Evolutionary conservation across 2,888 invertebrate species (phyloP).

Genomic region (Autographa gamma): DNA sequence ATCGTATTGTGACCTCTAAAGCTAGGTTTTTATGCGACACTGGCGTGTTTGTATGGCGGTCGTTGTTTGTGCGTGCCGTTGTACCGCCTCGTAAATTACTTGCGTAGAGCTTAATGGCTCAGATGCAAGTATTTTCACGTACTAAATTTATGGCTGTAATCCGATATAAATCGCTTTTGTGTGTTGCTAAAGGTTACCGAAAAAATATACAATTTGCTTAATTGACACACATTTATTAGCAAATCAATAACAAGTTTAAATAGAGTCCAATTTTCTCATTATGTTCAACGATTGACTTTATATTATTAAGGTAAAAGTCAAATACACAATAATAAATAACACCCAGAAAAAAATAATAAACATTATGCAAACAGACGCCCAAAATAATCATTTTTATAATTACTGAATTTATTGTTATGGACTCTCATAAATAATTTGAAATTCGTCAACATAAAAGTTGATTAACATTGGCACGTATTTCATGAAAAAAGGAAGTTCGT

Average conservation of each 20-base stretch:
- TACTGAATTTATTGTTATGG: background rate
- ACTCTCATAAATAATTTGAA: too few relatives aligned
- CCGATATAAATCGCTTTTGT: conserved; percentile 1
- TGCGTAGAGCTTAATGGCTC: conserved; percentile 10
- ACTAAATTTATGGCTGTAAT: conserved; percentile 12
- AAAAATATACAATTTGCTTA: background rate
- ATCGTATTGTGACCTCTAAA: conserved; percentile 36
- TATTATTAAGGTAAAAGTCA: background rate
- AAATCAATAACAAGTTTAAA: too few relatives aligned
- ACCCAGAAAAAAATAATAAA: background rate
- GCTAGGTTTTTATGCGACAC: conserved; percentile 43
- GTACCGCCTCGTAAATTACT: conserved; percentile 36
- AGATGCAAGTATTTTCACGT: conserved; percentile 44
- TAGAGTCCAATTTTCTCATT: background rate
- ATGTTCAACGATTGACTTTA: background rate
- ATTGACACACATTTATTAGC: background rate
- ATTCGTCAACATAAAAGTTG: too few relatives aligned
- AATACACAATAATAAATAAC: background rate
- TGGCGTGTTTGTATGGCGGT: conserved; percentile 22
- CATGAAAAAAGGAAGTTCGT: too few relatives aligned
- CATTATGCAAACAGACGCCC: background rate
- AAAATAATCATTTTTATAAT: background rate
- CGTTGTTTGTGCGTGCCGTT: conserved; percentile 44
- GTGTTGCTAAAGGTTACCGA: background rate
- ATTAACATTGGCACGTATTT: too few relatives aligned